Base-by-base conservation (phyloP, 2,797 vertebrate species). In the Bryconaethiops microstoma region DNA sequence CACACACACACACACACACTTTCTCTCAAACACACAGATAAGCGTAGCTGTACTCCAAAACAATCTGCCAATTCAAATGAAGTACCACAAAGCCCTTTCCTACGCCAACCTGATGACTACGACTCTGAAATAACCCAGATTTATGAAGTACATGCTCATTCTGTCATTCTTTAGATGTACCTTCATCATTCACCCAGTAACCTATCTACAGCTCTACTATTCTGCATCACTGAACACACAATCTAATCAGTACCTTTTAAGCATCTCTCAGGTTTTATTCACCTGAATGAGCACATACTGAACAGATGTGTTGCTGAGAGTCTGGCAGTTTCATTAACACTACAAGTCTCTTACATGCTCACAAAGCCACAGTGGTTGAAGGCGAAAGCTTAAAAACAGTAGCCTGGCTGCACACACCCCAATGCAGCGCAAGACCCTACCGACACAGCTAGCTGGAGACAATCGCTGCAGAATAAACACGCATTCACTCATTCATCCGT, bases 1-100 rank as follows among this genome's bases (percentile, higher is more conserved):
- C 29, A 29, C 29, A 29, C 29, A 29, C 35, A 35, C 35, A 35
- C 35, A 35, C 35, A 35, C 35, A 3, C 35, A 35, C 35, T 35
- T 35, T 35, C 35, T 81, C 19, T 73, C 68, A 55, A 65, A 59
- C 70, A 71, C 19, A 42, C 29, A 54, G 7, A 72, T 55, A 40
- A 55, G 35, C 3, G n/a, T 65, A 76, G 52, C 40, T 52, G 2
- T 14, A 2, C 17, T 62, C 62, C 45, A 74, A 73, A 73, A 54
- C 60, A 73, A 76, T 74, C 65, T n/a, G 52, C 72, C 81, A 63
- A 69, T 71, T 68, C 50, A 57, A 76, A 76, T 60, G 12, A 77
- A 45, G 73, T 13, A 40, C 64, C 13, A 54, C 0, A 72, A 70
- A 55, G 25, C 19, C 48, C 40, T n/a, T 65, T 72, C 67, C 73